Conservation (phyloP, 2,113 vertebrate genomes). For the Oryzias javanicus region DNA sequence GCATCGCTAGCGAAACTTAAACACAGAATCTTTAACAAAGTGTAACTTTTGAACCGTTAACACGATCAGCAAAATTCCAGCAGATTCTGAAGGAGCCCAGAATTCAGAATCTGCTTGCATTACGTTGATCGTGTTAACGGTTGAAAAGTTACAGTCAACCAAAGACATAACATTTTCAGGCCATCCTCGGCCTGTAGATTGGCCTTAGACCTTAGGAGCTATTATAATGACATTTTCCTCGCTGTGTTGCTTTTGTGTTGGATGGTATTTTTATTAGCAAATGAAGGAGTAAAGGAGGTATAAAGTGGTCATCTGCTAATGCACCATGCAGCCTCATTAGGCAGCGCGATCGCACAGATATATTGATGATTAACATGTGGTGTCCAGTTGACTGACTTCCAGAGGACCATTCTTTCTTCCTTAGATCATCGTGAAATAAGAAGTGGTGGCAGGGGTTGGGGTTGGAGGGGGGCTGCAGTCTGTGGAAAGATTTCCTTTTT, state of each 20-base stretch:
- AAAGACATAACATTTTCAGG: conserved; percentile 20
- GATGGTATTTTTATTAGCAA: conserved; percentile 24
- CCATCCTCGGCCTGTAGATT: no score
- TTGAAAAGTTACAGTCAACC: no score
- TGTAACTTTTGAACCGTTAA: no score
- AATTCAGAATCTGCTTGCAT: no score
- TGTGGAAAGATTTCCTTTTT: conserved; percentile 76
- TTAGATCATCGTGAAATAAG: conserved; percentile 80
- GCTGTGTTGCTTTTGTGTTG: conserved; percentile 25
- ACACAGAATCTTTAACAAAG: no score
- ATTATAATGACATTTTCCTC: conserved; percentile 28
- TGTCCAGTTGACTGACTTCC: conserved; percentile 77
- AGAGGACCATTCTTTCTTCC: conserved; percentile 76
- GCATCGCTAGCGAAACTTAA: no score
- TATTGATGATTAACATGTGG: conserved; percentile 75
- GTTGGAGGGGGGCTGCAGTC: conserved; percentile 42
- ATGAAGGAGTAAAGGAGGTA: conserved; percentile 8
- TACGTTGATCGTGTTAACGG: no score
- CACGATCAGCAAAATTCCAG: no score
- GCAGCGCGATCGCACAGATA: conserved; percentile 46
- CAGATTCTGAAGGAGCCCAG: no score
- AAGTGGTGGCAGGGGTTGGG: conserved; percentile 73
- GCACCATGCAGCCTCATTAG: conserved; percentile 46
- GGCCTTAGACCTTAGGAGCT: conserved; percentile 22
- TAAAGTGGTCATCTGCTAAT: conserved; percentile 43